Evolutionary conservation across 2,113 vertebrate species (phyloP).

Genomic region (Martes martes): DNA sequence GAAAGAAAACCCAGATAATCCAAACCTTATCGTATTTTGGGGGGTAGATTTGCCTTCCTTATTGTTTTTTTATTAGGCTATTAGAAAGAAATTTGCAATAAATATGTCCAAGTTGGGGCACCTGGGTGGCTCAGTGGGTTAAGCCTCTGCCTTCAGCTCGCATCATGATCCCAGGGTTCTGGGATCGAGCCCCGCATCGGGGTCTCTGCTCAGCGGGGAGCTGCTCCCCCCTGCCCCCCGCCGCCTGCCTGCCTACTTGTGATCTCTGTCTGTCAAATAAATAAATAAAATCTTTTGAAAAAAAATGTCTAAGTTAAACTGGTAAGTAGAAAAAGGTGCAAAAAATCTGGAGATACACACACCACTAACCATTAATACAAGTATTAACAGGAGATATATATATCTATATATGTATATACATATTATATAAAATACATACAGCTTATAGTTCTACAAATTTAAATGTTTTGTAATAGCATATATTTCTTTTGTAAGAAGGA

Average conservation of each 20-base stretch:
- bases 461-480: not conserved
- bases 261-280: too few species aligned
- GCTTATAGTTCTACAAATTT: not conserved
- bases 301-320: not conserved
- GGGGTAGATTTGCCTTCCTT: not conserved
- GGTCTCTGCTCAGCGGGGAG: too few species aligned
- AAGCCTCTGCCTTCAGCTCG: too few species aligned
- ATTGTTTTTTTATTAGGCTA: not conserved
- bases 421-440: not conserved
- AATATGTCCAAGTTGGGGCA: not conserved
- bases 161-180: too few species aligned
- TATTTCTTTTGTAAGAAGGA: not conserved
- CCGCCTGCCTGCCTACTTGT: too few species aligned
- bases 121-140: too few species aligned
- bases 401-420: too few species aligned
- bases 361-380: not conserved
- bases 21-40: not conserved
- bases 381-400: not conserved
- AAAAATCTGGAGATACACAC: not conserved
- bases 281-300: too few species aligned
- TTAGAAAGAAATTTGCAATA: slow-evolving; percentile 33
- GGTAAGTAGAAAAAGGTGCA: not conserved
- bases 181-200: too few species aligned
- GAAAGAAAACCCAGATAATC: not conserved
- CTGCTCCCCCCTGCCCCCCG: too few species aligned